Percentiles rank a stretch among this genome's conserved stretches.
These are phyloP conservation scores for Poeciliopsis infans DNA, from an alignment of 2,797 vertebrate species.

Conservation along the genomic window DNA sequence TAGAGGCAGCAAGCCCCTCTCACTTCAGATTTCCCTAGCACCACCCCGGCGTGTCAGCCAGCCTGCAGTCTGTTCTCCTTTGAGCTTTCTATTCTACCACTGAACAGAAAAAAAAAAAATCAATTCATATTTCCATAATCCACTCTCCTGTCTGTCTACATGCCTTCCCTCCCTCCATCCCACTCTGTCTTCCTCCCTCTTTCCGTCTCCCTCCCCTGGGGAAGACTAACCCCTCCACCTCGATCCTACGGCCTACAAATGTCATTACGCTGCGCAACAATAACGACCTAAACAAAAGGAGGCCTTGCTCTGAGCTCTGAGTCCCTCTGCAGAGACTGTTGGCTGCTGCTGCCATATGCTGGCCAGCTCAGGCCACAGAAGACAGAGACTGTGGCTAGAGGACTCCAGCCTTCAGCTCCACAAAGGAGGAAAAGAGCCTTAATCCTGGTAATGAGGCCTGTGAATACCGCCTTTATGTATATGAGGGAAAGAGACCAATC, in stretches of 20 bases:
- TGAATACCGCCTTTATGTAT: constrained; percentile 85
- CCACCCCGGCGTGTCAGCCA: constrained; percentile 89
- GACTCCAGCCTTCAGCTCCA: constrained; percentile 68
- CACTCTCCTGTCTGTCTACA: constrained; percentile 90
- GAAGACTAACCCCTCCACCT: constrained; percentile 94
- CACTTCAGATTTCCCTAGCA: constrained; percentile 91
- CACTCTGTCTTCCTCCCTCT: constrained; percentile 32
- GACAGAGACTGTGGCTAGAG: constrained; percentile 67
- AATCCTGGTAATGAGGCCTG: constrained; percentile 86
- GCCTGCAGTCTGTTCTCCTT: constrained; percentile 92
- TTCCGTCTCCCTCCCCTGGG: constrained; percentile 84
- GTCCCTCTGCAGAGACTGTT: constrained; percentile 82
- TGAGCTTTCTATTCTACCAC: constrained; percentile 90
- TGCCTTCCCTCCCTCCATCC: constrained; percentile 42
- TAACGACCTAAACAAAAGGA: constrained; percentile 96
- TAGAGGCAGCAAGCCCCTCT: constrained; percentile 83
- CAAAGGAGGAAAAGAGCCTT: constrained; percentile 75
- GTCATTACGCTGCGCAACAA: constrained; percentile 97
- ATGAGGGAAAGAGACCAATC: constrained; percentile 82
- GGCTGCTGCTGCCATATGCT: constrained; percentile 94
- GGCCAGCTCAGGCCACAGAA: constrained; percentile 82
- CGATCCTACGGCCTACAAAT: constrained; percentile 94
- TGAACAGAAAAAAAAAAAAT: constrained; percentile 85
- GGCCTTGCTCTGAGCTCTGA: constrained; percentile 78
- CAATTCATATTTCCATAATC: constrained; percentile 99